A percentile compares a stretch with the other conserved stretches of the same genome.
These are phyloP conservation scores for Dermochelys coriacea DNA, from an alignment of 2,797 vertebrate species.

Conservation along the genomic window DNA sequence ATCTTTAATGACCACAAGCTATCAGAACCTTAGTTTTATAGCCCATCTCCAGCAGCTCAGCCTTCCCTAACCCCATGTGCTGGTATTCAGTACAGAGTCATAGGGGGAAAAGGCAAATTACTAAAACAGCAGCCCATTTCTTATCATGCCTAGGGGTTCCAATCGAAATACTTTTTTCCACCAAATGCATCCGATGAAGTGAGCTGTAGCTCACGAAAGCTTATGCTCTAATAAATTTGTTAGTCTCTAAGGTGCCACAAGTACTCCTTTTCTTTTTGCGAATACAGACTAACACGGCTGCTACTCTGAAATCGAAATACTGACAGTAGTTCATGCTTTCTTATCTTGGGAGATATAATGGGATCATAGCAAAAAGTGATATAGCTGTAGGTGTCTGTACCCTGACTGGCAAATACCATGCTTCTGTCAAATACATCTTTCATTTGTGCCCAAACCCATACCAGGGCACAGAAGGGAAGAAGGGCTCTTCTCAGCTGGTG, in stretches of 20 bases:
- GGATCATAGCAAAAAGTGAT: background rate
- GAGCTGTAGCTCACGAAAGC: too few relatives aligned
- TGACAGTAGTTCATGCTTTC: background rate
- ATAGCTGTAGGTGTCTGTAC: background rate
- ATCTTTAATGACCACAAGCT: background rate
- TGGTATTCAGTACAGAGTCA: background rate
- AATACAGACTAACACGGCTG: too few relatives aligned
- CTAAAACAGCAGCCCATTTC: slow-evolving; percentile 9
- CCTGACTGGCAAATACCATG: background rate
- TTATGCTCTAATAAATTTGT: too few relatives aligned
- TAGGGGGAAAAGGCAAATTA: background rate
- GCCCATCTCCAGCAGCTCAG: background rate
- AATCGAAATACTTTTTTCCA: background rate
- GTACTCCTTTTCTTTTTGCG: too few relatives aligned
- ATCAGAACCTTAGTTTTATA: background rate
- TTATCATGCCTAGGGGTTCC: background rate
- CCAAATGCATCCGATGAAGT: too few relatives aligned
- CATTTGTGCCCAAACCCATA: background rate
- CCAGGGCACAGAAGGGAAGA: slow-evolving; percentile 3
- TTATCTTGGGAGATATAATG: background rate
- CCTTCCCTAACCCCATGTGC: background rate
- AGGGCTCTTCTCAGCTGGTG: slow-evolving; percentile 15
- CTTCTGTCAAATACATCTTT: background rate
- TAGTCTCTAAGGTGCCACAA: too few relatives aligned
- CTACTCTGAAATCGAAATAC: background rate